phyloP scores from a whole-genome alignment of 2,888 invertebrate species.

The Ichneumoninae sp. region DNA sequence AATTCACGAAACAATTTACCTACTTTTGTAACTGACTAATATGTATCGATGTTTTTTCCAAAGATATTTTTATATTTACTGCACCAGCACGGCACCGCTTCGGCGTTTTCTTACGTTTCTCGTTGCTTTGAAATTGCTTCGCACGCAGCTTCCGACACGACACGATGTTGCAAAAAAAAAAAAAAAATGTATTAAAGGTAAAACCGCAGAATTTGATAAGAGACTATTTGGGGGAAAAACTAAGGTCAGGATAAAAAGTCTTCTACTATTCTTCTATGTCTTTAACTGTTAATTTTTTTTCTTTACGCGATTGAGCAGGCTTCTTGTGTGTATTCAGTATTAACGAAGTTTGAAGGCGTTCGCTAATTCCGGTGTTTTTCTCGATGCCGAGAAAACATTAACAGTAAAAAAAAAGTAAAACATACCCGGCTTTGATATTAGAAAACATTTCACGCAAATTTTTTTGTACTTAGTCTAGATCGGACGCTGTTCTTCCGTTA shows the following conservation, averaged over 20 bases:
- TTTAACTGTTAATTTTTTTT: constrained; percentile 31
- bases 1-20: constrained; percentile 1
- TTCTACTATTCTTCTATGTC: constrained; percentile 3
- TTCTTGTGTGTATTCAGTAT: constrained; percentile 56
- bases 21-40: not conserved
- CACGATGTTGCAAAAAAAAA: constrained; percentile 17
- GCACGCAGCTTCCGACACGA: constrained; percentile 58
- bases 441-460: constrained; percentile 32
- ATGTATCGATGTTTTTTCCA: constrained; percentile 11
- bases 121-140: constrained; percentile 58
- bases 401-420: not conserved
- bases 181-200: constrained; percentile 32
- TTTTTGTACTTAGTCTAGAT: constrained; percentile 8
- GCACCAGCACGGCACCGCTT: constrained; percentile 69
- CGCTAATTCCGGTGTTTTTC: constrained; percentile 28
- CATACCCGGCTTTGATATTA: constrained; percentile 1
- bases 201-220: constrained; percentile 22
- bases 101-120: constrained; percentile 31
- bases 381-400: not conserved
- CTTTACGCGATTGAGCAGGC: constrained; percentile 44
- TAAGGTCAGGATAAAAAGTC: constrained; percentile 2
- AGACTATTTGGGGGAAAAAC: not conserved
- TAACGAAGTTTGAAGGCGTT: constrained; percentile 15
- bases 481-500: constrained; percentile 36
- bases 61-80: constrained; percentile 26